These are phyloP conservation scores for Drosophila obscura DNA, from an alignment of 1,140 invertebrate species.

Conservation along the genomic window DNA sequence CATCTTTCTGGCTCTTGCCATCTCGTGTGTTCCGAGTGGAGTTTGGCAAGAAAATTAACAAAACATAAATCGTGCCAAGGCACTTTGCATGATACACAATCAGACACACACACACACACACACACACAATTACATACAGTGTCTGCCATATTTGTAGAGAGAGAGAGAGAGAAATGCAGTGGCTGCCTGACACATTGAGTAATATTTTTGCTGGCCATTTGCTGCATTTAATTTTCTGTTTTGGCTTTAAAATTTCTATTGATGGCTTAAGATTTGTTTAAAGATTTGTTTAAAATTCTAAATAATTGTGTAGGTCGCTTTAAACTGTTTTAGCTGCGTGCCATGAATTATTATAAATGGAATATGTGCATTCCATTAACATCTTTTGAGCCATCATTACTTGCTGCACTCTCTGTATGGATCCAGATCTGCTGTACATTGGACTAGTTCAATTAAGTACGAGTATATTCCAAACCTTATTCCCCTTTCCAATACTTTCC, in stretches of 20 bases:
- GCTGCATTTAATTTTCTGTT: background rate
- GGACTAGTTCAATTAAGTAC: too few species aligned
- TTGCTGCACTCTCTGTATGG: too few species aligned
- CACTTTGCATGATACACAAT: conserved; percentile 42
- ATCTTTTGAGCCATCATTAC: too few species aligned
- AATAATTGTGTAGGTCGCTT: too few species aligned
- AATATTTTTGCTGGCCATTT: conserved; percentile 11
- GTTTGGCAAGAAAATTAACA: conserved; percentile 62
- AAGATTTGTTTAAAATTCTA: too few species aligned
- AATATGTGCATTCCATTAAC: too few species aligned
- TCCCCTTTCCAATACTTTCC: background rate
- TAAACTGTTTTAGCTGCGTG: too few species aligned
- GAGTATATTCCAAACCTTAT: background rate
- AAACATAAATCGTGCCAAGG: conserved; percentile 58
- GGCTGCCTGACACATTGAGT: background rate
- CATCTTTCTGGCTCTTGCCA: background rate
- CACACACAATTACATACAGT: background rate
- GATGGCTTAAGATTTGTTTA: too few species aligned
- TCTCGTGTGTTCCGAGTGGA: conserved; percentile 6
- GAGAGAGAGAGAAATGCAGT: too few species aligned
- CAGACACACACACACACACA: background rate
- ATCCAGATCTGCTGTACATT: too few species aligned
- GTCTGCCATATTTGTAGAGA: background rate
- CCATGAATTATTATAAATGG: too few species aligned
- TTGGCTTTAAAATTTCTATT: too few species aligned